Base-by-base conservation (phyloP, 1,140 invertebrate species). In the Hyphantria cunea region DNA sequence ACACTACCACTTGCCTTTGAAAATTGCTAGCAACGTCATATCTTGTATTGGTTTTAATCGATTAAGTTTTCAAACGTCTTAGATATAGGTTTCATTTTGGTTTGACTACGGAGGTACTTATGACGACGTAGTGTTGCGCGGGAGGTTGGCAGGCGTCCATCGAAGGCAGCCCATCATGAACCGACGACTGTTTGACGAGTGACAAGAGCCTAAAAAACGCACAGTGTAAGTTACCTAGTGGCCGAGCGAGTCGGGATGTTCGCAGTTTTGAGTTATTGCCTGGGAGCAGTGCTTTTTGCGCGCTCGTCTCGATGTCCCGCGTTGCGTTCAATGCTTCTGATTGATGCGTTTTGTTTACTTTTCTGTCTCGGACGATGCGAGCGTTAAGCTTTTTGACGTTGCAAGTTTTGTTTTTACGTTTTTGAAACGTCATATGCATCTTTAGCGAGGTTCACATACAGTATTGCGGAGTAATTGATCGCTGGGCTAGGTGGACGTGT, bases 71-170 rank as follows among this genome's bases (percentile, higher is more conserved):
- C 52, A 78, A 72, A 45, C 37, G 8, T 5, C 10, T 4, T 5
- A n/a, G 25, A 5, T 7, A 45, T 66, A 79, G 33, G 60, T 65
- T 61, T 37, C 17, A 63, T 48, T 53, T 25, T 74, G 4, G 15
- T 49, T 49, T 51, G 37, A 0, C 0, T 0, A 34, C 17, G 0
- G 0, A 3, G 8, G 50, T n/a, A 45, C 3, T 58, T 78, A 63
- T 3, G 66, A 63, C 65, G 56, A 71, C 78, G 31, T 49, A n/a
- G 3, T 10, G 8, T 13, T 58, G 6, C 8, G 12, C 6, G 33
- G 73, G 74, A 79, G 81, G 78, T 77, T 90, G 87, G 84, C 87
- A 88, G 84, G 64, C 87, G 84, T 88, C 85, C 83, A 83, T 86
- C 84, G 82, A 75, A 79, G 75, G 75, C 78, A 81, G 80, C 78